These are phyloP conservation scores for Notodonta dromedarius DNA, from an alignment of 2,888 invertebrate genomes.

Conservation along the genomic window DNA sequence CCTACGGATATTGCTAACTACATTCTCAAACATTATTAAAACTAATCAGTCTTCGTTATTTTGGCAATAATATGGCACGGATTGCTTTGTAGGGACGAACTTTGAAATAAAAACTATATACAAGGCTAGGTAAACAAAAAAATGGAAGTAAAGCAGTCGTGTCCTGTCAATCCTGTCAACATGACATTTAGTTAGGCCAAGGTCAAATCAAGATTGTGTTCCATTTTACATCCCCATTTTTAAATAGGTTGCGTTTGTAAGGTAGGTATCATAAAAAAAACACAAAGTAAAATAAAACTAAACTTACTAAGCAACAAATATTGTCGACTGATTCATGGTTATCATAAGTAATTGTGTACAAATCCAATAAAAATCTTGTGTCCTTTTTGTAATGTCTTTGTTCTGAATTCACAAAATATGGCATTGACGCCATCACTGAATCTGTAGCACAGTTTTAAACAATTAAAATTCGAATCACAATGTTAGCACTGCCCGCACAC, in stretches of 20 bases:
- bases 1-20: slow-evolving; percentile 72
- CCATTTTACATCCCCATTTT: slow-evolving; percentile 48
- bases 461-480: slow-evolving; percentile 31
- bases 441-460: slow-evolving; percentile 30
- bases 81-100: slow-evolving; percentile 48
- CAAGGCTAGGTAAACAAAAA: slow-evolving; percentile 53
- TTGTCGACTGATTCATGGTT: slow-evolving; percentile 91
- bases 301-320: slow-evolving; percentile 87
- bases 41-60: slow-evolving; percentile 74
- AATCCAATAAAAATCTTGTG: slow-evolving; percentile 91
- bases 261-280: slow-evolving; percentile 7
- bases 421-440: slow-evolving; percentile 77
- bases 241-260: slow-evolving; percentile 14
- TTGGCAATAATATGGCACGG: slow-evolving; percentile 73
- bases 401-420: slow-evolving; percentile 79
- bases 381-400: slow-evolving; percentile 94
- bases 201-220: slow-evolving; percentile 55
- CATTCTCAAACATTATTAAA: slow-evolving; percentile 75
- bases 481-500: slow-evolving; percentile 45
- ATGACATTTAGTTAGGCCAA: slow-evolving; percentile 82
- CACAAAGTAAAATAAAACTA: slow-evolving; percentile 19
- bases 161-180: slow-evolving; percentile 64
- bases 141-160: slow-evolving; percentile 33
- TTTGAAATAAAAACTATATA: slow-evolving; percentile 35
- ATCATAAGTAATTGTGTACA: slow-evolving; percentile 94